Evolutionary conservation across 2,888 invertebrate genomes (phyloP), one percentile per base, ranked within the genome.

Genomic region (Thymelicus acteon): DNA sequence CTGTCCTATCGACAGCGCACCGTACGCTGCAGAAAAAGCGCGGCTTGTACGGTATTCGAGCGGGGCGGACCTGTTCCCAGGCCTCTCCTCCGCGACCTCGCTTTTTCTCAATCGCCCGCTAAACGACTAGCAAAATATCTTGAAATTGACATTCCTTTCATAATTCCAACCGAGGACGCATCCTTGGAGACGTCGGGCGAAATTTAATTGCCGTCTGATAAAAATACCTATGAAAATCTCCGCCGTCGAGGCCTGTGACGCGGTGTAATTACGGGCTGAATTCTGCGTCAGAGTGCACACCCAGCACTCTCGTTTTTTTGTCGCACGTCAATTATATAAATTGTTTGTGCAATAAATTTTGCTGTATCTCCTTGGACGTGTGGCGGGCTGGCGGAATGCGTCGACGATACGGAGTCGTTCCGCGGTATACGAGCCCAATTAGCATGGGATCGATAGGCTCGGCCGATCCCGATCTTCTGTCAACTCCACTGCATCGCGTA

Each of bases 301-400:
- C 57, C 57, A 57, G 88, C 86, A 89, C 89, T 90, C 84, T 90
- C 87, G 87, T 88, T 90, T 92, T 92, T 93, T 92, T 92, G 91
- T 88, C 85, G 87, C 88, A 85, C 85, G 92, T 93, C 92, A 93
- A 93, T 93, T 94, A 93, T 93, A 92, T 92, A 92, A 91, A 93
- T 92, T 90, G 91, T 90, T 89, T 85, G 89, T 90, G 93, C 90
- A 92, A 93, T 93, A 93, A 94, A 93, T 93, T 93, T 92, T 76
- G 83, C 89, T 91, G 92, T 93, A 93, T 94, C 92, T 92, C 83
- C 80, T 83, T 79, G 85, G 90, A 89, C 85, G 87, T 86, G 86
- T 85, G 80, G 79, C 77, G 81, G 86, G 83, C 79, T 79, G 84
- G 85, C 80, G 87, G 86, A 88, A 90, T 90, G 89, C 87, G 86